A percentile compares a stretch with the other conserved stretches of the same genome.
These are phyloP conservation scores for Zapus hudsonius DNA, from an alignment of 2,113 vertebrate species.

Conservation along the genomic window DNA sequence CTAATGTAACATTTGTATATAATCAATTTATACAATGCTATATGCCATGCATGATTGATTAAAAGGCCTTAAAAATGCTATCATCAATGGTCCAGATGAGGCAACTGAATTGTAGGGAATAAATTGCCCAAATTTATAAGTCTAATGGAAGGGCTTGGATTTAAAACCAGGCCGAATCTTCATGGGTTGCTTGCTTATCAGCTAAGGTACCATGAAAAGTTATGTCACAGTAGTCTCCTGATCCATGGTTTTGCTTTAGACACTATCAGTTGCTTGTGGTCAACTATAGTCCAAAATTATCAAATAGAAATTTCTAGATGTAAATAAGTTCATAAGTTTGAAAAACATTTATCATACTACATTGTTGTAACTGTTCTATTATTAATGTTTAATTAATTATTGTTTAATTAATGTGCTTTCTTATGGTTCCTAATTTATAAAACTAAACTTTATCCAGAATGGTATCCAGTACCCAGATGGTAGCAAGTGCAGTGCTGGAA, in stretches of 20 bases:
- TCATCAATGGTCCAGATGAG: neutral
- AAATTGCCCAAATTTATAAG: neutral
- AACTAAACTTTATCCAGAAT: neutral
- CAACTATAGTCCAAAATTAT: neutral
- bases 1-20: neutral
- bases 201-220: neutral
- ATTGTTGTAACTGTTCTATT: neutral
- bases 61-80: neutral
- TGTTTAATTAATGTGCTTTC: too few relatives aligned
- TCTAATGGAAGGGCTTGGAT: neutral
- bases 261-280: neutral
- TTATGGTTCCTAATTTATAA: neutral
- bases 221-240: neutral
- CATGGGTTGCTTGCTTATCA: rapidly evolving
- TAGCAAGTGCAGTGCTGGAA: too few relatives aligned
- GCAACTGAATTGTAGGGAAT: neutral
- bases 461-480: too few relatives aligned
- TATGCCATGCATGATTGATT: neutral
- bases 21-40: neutral
- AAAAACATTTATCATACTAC: neutral
- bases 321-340: neutral
- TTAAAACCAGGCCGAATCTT: neutral
- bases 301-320: neutral
- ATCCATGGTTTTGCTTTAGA: neutral
- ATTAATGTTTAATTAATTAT: too few relatives aligned